These are phyloP conservation scores for Acrossocheilus wenchowensis DNA, from an alignment of 2,797 vertebrate genomes.

Conservation along the genomic window DNA sequence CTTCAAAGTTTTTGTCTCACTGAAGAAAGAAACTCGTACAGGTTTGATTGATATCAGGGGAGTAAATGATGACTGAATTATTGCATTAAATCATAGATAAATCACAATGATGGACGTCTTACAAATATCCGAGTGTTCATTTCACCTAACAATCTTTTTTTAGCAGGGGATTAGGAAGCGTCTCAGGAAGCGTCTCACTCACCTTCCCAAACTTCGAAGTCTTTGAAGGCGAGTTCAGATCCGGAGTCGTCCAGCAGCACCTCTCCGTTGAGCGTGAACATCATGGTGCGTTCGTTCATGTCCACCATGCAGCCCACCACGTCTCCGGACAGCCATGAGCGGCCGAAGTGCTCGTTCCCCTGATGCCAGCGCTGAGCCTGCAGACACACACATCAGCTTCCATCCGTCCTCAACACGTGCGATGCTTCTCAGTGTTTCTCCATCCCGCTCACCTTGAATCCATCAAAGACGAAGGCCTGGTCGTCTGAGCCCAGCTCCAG, in stretches of 20 bases:
- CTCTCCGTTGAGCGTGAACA: constrained; percentile 95
- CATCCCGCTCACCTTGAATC: constrained; percentile 85
- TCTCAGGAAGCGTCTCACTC: constrained; percentile 62
- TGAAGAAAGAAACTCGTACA: neutral
- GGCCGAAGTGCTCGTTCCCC: constrained; percentile 94
- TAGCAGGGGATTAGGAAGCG: neutral
- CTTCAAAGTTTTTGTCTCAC: neutral
- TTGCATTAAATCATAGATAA: neutral
- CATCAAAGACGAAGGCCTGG: constrained; percentile 92
- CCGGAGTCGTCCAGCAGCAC: constrained; percentile 93
- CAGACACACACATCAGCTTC: neutral
- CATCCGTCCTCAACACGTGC: constrained; percentile 8
- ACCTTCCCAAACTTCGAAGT: constrained; percentile 92
- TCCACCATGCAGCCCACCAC: constrained; percentile 96
- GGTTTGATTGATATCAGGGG: neutral
- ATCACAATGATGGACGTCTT: neutral
- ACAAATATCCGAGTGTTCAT: neutral
- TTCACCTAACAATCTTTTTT: neutral
- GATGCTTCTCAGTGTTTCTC: neutral
- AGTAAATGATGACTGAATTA: neutral
- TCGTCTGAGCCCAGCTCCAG: constrained; percentile 92
- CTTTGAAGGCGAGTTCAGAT: constrained; percentile 94
- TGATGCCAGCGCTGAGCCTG: constrained; percentile 96
- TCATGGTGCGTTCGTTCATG: constrained; percentile 94
- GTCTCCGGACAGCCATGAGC: constrained; percentile 89